Evolutionary conservation across 1,140 invertebrate genomes (phyloP), one percentile per base, ranked within the genome.

Genomic region (Oryctes rhinoceros): DNA sequence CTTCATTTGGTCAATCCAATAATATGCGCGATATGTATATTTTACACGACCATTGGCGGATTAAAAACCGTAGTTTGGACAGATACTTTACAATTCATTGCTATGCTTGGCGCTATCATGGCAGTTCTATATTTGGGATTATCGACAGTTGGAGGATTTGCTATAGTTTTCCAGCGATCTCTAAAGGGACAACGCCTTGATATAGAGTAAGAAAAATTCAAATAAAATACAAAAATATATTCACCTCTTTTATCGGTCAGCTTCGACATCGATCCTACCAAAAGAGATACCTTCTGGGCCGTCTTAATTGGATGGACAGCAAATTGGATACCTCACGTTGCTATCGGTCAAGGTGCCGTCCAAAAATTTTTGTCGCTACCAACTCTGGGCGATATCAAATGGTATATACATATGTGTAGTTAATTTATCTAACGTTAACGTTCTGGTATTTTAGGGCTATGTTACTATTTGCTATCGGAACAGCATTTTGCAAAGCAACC

Each of bases 1-100:
- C 37, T 76, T 18, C 47, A 76, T 48, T n/a, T 76, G 13, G 47
- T 76, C 15, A 76, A 44, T 20, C 75, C 75, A 15, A 4, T 76
- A 76, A 76, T 49, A 24, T 76, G 75, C 81, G 86, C 91, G 7
- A 90, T 94, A 9, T 95, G 94, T 86, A 94, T 94, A 11, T 93
- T 95, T 79, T 95, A 96, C 83, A 95, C 94, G 7, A 91, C 93
- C 18, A 86, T 96, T 48, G 94, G 93, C 65, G 94, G 94, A 1
- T 87, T 95, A 80, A 91, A 94, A 87, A 94, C 94, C 7, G 93
- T 95, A 35, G 90, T 95, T 75, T 92, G 92, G 90, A 91, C 94
- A 6, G 94, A 94, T 81, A 91, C 92, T 2, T 87, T 94, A 37
- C 94, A 95, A 83, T 90, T 92, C 53, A 15, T 15, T 44, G 49